A percentile compares a stretch with the other conserved stretches of the same genome.
Evolutionary conservation across 1,140 invertebrate genomes (phyloP).

Genomic region (Drosophila seguyi): DNA sequence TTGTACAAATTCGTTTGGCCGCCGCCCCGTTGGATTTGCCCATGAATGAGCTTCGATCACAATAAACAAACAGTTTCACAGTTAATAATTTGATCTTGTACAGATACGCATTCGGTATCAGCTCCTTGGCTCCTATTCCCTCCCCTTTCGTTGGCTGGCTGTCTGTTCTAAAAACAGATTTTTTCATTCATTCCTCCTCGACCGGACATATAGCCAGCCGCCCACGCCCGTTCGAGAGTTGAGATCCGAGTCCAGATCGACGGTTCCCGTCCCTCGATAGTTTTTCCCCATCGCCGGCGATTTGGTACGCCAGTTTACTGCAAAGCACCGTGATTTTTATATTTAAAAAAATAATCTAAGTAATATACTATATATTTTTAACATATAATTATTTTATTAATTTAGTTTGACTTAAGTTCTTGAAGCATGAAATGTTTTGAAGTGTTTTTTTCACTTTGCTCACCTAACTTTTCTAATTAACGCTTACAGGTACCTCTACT

Average conservation of each 20-base stretch:
- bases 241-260: constrained; percentile 25
- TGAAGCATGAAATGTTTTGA: neutral
- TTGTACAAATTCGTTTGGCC: constrained; percentile 25
- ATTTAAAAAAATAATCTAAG: too few relatives aligned
- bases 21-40: constrained; percentile 30
- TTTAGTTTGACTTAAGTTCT: neutral
- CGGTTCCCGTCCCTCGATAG: neutral
- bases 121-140: constrained; percentile 16
- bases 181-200: constrained; percentile 61
- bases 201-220: constrained; percentile 35
- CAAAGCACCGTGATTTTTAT: neutral
- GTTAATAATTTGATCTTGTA: constrained; percentile 71
- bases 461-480: too few relatives aligned
- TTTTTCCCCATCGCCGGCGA: neutral
- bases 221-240: constrained; percentile 15
- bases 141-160: neutral
- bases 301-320: constrained; percentile 38
- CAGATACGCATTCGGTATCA: constrained; percentile 50
- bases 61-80: constrained; percentile 62
- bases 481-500: too few relatives aligned
- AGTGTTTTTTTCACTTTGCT: too few relatives aligned
- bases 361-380: neutral
- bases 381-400: too few relatives aligned
- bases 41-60: constrained; percentile 64
- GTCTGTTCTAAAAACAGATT: constrained; percentile 42